A percentile compares a stretch with the other conserved stretches of the same genome.
phyloP scores from a whole-genome alignment of 1,140 invertebrate genomes.

The Uloborus diversus region DNA sequence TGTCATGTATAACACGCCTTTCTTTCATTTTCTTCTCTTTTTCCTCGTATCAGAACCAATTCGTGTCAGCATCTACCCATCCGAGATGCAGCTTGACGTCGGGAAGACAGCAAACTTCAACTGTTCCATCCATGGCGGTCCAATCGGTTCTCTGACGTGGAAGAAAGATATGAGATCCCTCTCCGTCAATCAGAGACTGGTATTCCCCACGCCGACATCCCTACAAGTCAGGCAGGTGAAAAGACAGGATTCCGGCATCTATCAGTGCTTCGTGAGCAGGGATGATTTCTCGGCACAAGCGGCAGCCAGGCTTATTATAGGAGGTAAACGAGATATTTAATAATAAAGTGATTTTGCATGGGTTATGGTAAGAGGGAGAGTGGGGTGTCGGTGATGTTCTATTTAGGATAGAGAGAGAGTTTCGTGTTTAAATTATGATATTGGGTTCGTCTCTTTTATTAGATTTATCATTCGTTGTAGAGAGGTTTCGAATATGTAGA shows the following conservation, averaged over 20 bases:
- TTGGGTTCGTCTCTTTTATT: too few species aligned
- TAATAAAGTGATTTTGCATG: too few species aligned
- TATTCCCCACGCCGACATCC: constrained; percentile 43
- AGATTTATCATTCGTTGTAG: too few species aligned
- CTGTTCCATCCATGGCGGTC: constrained; percentile 86
- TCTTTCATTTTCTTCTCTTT: too few species aligned
- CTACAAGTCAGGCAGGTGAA: constrained; percentile 74
- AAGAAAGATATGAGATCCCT: constrained; percentile 70
- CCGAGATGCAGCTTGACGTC: constrained; percentile 92
- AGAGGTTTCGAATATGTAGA: too few species aligned
- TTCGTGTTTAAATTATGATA: too few species aligned
- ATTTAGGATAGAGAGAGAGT: too few species aligned
- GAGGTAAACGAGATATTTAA: too few species aligned
- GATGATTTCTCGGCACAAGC: constrained; percentile 82
- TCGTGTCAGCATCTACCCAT: constrained; percentile 65
- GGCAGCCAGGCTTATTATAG: constrained; percentile 64
- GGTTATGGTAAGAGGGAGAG: too few species aligned
- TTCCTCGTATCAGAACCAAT: constrained; percentile 50
- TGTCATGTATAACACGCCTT: too few species aligned
- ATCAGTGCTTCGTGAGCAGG: constrained; percentile 94
- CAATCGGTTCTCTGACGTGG: constrained; percentile 65
- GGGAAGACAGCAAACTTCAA: constrained; percentile 95
- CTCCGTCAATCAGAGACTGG: constrained; percentile 5
- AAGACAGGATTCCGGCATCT: constrained; percentile 96
- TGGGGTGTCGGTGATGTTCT: too few species aligned